These are phyloP conservation scores for Reticulitermes lucifugus DNA, from an alignment of 2,888 invertebrate species.

Conservation along the genomic window DNA sequence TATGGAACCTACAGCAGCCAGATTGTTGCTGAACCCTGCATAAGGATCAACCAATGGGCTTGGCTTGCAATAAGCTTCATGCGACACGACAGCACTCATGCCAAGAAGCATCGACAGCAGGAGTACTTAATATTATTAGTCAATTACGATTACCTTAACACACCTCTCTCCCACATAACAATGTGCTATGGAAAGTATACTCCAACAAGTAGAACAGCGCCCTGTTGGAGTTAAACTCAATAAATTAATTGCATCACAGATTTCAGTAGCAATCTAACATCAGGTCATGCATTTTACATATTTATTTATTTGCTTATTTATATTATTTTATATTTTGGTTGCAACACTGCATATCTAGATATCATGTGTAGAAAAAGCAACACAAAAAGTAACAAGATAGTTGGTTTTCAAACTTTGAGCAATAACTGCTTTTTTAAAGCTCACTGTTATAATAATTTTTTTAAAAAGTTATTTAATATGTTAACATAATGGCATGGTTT, in stretches of 20 bases:
- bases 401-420: slow-evolving; percentile 49
- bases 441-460: slow-evolving; percentile 37
- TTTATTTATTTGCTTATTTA: slow-evolving; percentile 30
- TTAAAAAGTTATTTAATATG: slow-evolving; percentile 36
- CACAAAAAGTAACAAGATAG: slow-evolving; percentile 44
- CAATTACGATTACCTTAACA: slow-evolving; percentile 41
- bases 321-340: slow-evolving; percentile 39
- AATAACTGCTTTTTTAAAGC: slow-evolving; percentile 48
- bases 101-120: slow-evolving; percentile 47
- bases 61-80: background rate
- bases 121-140: slow-evolving; percentile 43
- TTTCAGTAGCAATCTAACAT: slow-evolving; percentile 45
- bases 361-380: slow-evolving; percentile 45
- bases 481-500: slow-evolving; percentile 45
- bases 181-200: slow-evolving; percentile 46
- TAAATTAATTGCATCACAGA: slow-evolving; percentile 45
- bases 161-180: slow-evolving; percentile 40
- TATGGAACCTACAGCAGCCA: slow-evolving; percentile 43
- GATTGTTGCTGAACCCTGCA: slow-evolving; percentile 7
- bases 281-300: slow-evolving; percentile 38
- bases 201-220: slow-evolving; percentile 36
- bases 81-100: slow-evolving; percentile 38
- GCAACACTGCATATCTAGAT: slow-evolving; percentile 44
- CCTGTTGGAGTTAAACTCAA: slow-evolving; percentile 30
- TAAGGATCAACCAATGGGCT: slow-evolving; percentile 9